Conservation (phyloP, 2,113 vertebrate species). For the Toxotes chatareus region DNA sequence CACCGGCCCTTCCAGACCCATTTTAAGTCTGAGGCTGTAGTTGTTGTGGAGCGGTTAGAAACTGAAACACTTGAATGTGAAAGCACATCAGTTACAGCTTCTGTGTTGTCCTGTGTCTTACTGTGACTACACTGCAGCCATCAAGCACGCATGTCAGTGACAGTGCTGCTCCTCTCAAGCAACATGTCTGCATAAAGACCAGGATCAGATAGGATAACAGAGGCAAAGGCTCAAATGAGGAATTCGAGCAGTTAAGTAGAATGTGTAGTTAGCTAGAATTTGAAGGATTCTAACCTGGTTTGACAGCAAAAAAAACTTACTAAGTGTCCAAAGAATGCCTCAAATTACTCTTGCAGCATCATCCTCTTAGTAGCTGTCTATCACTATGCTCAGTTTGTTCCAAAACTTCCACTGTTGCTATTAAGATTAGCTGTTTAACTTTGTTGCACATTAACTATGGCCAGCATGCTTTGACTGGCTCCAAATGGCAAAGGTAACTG, state of each 20-base stretch:
- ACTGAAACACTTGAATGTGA: conserved; percentile 12
- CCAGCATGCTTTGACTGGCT: too few relatives aligned
- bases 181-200: conserved; percentile 6
- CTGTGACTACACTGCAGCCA: conserved; percentile 26
- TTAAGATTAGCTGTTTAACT: background rate
- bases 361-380: background rate
- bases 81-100: conserved; percentile 22
- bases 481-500: background rate
- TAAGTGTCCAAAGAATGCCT: background rate
- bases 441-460: background rate
- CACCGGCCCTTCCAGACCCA: conserved; percentile 13
- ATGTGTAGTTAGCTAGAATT: background rate
- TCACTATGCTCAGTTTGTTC: background rate
- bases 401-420: background rate
- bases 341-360: background rate
- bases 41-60: conserved; percentile 43
- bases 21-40: conserved; percentile 13
- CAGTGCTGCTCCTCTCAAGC: background rate
- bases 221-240: background rate
- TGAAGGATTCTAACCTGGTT: background rate
- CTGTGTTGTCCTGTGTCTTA: conserved; percentile 48
- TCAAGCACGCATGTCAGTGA: conserved; percentile 22
- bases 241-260: background rate
- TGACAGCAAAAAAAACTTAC: background rate
- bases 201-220: background rate